Conservation (phyloP, 1,140 invertebrate species). For the Diploscapter pachys region DNA sequence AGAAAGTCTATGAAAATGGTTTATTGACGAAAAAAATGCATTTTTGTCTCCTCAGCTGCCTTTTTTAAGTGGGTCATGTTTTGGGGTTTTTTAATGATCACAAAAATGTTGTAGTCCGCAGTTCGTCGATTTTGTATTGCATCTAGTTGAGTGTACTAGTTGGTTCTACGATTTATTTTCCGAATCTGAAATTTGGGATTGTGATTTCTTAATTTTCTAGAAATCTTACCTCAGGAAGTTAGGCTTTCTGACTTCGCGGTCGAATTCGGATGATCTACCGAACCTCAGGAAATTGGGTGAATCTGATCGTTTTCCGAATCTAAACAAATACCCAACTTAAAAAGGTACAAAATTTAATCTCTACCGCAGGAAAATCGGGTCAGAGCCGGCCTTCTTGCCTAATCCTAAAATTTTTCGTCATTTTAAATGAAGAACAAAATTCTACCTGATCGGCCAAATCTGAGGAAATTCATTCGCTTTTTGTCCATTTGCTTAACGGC, state of each 20-base stretch:
- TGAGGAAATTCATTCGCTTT: constrained; percentile 51
- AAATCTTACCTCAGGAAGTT: constrained; percentile 24
- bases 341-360: too few relatives aligned
- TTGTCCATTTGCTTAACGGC: constrained; percentile 47
- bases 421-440: constrained; percentile 17
- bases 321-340: constrained; percentile 41
- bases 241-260: constrained; percentile 34
- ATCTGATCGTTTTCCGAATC: constrained; percentile 45
- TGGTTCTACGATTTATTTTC: constrained; percentile 5
- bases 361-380: constrained; percentile 43
- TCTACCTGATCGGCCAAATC: constrained; percentile 43
- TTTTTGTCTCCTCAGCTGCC: not conserved
- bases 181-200: not conserved
- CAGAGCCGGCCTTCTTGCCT: constrained; percentile 38
- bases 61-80: not conserved
- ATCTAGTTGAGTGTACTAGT: not conserved
- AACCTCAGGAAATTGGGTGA: constrained; percentile 52
- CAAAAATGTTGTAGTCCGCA: not conserved
- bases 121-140: not conserved
- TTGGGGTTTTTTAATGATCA: not conserved
- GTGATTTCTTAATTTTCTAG: too few relatives aligned
- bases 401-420: constrained; percentile 22
- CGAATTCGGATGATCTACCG: constrained; percentile 40
- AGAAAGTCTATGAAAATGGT: not conserved
- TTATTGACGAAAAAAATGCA: not conserved